Base-by-base conservation (phyloP, 2,888 invertebrate genomes). In the Drosophila paranaensis region DNA sequence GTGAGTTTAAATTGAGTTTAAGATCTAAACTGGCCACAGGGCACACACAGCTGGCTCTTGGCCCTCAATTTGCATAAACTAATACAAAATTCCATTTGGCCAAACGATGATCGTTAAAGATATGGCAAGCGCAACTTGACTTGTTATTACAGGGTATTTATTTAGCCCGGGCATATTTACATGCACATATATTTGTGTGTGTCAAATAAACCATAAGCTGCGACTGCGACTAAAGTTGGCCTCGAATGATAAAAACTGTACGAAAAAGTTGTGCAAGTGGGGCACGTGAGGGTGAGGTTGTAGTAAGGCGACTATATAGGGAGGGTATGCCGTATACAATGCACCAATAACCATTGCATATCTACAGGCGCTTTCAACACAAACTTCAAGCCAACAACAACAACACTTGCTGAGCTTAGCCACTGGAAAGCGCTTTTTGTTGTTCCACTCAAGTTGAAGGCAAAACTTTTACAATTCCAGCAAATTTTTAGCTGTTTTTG, bases 51-150 rank as follows among this genome's bases (percentile, higher is more conserved):
- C 58, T 74, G 60, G 56, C 30, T 20, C 62, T 48, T 16, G 30
- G 48, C 35, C 30, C 43, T 25, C n/a, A 66, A 77, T 77, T 77
- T 73, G 74, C 73, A 77, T 76, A 76, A 76, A 73, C 73, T 77
- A 69, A 73, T 77, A 73, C 51, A 60, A 73, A 78, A 77, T 77
- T 73, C 76, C 78, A 77, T 77, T 77, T 77, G 55, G 64, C 55
- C 71, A 60, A 79, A 70, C 68, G 72, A 72, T 79, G 65, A 75
- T 73, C 79, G 71, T 70, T 79, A 75, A 71, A 81, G 85, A 84
- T 84, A 81, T 84, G 79, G 65, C 71, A 81, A 69, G 58, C 71
- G 33, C 30, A 45, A 45, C 27, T 58, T 50, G 37, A 43, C n/a
- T 20, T 20, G 37, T 62, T 55, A 46, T 72, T 60, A 43, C 42